These are phyloP conservation scores for Gymnocheta viridis DNA, from an alignment of 2,888 invertebrate species.

Conservation along the genomic window DNA sequence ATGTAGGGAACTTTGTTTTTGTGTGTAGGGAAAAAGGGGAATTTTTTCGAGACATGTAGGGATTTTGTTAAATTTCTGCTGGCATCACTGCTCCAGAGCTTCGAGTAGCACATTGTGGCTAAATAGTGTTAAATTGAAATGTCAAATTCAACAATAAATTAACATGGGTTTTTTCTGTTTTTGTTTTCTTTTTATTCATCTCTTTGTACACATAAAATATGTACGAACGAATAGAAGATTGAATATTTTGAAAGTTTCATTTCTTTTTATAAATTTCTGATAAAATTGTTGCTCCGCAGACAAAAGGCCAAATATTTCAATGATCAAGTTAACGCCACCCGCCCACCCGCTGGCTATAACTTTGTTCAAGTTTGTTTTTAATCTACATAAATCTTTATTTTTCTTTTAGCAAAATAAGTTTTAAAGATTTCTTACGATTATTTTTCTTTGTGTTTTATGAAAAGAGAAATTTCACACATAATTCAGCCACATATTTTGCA, in stretches of 20 bases:
- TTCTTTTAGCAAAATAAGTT: background rate
- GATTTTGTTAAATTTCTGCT: too few species aligned
- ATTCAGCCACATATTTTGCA: slow-evolving; percentile 1
- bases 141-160: slow-evolving; percentile 22
- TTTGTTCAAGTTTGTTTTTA: slow-evolving; percentile 15
- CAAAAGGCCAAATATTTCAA: slow-evolving; percentile 17
- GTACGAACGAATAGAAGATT: background rate
- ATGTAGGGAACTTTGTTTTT: too few species aligned
- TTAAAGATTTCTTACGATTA: background rate
- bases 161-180: background rate
- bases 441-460: background rate
- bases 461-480: slow-evolving; percentile 1
- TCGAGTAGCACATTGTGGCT: background rate
- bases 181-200: background rate
- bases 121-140: background rate
- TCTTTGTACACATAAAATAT: background rate
- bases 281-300: background rate
- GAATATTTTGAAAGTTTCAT: slow-evolving; percentile 27
- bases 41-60: too few species aligned
- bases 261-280: background rate
- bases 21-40: too few species aligned
- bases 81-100: too few species aligned
- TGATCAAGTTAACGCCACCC: slow-evolving; percentile 16
- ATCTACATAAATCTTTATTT: background rate
- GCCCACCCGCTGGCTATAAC: slow-evolving; percentile 39